Evolutionary conservation across 2,888 invertebrate species (phyloP).

Genomic region (Diadegma fenestrale): DNA sequence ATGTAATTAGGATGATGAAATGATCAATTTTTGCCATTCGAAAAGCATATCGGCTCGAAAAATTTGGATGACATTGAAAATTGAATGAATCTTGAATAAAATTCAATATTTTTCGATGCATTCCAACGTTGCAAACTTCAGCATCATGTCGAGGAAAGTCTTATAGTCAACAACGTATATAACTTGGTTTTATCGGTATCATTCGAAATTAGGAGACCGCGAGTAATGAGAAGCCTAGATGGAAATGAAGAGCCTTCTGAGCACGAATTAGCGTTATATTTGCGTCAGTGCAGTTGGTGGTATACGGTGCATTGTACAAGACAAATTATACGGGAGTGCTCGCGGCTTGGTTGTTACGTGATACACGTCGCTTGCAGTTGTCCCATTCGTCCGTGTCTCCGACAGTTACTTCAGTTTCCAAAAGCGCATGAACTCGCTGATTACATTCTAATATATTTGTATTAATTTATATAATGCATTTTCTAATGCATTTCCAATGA

Average conservation of each 20-base stretch:
- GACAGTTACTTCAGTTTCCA: slow-evolving; percentile 61
- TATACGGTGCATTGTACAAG: slow-evolving; percentile 54
- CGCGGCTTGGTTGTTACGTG: slow-evolving; percentile 60
- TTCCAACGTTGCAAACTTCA: no score
- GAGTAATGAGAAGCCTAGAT: background rate
- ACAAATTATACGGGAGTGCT: slow-evolving; percentile 56
- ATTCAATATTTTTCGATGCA: no score
- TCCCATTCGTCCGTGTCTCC: slow-evolving; percentile 62
- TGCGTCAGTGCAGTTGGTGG: slow-evolving; percentile 39
- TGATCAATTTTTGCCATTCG: no score
- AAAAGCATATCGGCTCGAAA: no score
- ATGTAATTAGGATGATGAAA: no score
- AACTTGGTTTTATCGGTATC: slow-evolving; percentile 12
- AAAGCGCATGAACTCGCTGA: slow-evolving; percentile 49
- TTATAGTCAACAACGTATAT: background rate
- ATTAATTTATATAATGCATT: slow-evolving; percentile 3
- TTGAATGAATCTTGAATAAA: no score
- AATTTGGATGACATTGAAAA: no score
- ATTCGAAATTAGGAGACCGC: slow-evolving; percentile 47
- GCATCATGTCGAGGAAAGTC: background rate
- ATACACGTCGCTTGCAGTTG: slow-evolving; percentile 64
- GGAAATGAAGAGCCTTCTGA: slow-evolving; percentile 20
- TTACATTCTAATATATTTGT: slow-evolving; percentile 11
- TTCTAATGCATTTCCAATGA: background rate
- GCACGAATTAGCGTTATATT: slow-evolving; percentile 46